Evolutionary conservation across 2,888 invertebrate species (phyloP), one percentile per base, ranked within the genome.

Genomic region (Eristalis pertinax): DNA sequence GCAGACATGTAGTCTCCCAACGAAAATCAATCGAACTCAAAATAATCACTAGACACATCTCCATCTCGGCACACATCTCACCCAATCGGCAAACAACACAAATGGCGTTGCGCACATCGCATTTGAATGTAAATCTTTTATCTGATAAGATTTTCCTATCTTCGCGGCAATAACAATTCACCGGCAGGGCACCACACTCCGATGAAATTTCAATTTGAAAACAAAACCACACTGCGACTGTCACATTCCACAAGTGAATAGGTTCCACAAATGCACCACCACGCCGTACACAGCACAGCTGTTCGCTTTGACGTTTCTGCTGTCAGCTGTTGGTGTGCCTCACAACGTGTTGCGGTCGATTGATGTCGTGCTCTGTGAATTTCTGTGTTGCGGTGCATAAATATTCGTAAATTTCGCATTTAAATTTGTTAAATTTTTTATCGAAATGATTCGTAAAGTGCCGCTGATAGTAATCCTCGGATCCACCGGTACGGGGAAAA

Each of bases 401-500:
- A 41, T 41, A 70, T 26, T n/a, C 4, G 8, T 4, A 4, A 13
- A 5, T 60, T 26, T 7, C 13, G 26, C 24, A 29, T 60, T 29
- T 13, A 60, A 26, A 29, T 13, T 13, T 60, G 60, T 15, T 4
- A 26, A 24, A 26, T 7, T 7, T 5, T 26, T 26, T 13, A 8
- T 26, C 19, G 90, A 90, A 89, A 93, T 93, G 92, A 92, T 94
- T 89, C 93, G 94, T 90, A 94, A 94, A 90, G 92, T 95, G 90
- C 97, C 97, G 89, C 93, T 97, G 91, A 96, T 99, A 90, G 96
- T 99, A 70, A 96, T 99, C 93, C 94, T 99, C 89, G 99, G 99
- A 90, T 96, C 99, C 41, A 99, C 99, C 58, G 99, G 99, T 11
- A 96, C 97, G 7, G 99, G 99, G 78, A 99, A 99, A 94, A 98